Conservation (phyloP, 2,113 vertebrate species). For the Muntiacus muntjak region DNA sequence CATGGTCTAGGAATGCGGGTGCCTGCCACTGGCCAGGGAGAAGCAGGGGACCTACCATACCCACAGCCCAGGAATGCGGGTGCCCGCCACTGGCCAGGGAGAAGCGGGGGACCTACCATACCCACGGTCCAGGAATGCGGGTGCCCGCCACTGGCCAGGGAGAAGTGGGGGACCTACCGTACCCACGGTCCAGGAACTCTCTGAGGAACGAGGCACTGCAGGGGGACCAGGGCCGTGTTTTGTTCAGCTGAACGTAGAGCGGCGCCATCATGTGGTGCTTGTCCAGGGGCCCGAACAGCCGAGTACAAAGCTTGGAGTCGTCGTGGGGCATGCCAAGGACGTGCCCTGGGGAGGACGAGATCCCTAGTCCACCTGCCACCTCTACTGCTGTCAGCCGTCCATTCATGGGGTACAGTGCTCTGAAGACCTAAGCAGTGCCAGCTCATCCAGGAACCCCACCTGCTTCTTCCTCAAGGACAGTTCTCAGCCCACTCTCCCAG, state of each 20-base stretch:
- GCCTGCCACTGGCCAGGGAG: no score
- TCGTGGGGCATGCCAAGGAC: conserved; percentile 98
- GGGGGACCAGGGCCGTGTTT: conserved; percentile 92
- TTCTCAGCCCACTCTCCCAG: neutral
- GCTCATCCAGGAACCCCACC: neutral
- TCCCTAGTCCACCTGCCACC: accelerated
- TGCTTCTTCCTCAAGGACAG: neutral
- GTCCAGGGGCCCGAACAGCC: conserved; percentile 87
- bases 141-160: accelerated
- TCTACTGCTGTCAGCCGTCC: neutral
- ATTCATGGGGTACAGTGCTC: neutral
- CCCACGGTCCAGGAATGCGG: no score
- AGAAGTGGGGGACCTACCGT: conserved; percentile 80
- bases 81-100: no score
- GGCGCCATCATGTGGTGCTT: conserved; percentile 93
- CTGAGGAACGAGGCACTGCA: conserved; percentile 95
- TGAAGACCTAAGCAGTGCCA: neutral
- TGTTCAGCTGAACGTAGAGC: conserved; percentile 90
- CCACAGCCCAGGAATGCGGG: no score
- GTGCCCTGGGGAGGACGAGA: conserved; percentile 83
- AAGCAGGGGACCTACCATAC: no score
- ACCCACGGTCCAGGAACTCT: conserved; percentile 94
- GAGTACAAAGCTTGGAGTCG: conserved; percentile 91
- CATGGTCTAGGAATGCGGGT: no score
- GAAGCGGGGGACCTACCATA: no score